Conservation (phyloP, 1,140 invertebrate species). For the Episyrphus balteatus region DNA sequence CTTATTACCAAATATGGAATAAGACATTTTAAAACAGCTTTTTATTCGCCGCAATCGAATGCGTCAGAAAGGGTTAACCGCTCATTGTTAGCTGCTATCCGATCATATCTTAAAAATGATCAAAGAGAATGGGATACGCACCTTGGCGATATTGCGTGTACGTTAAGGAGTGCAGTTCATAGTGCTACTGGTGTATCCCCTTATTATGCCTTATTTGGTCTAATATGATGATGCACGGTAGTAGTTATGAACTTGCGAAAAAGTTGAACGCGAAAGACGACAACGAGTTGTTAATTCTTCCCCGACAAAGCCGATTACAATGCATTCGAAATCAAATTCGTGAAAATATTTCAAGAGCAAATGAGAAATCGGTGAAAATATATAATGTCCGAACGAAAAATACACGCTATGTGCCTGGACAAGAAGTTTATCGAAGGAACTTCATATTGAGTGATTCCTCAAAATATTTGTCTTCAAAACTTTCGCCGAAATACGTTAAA, state of each 20-base stretch:
- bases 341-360: no score
- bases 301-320: no score
- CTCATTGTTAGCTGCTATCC: background rate
- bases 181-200: background rate
- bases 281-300: background rate
- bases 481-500: no score
- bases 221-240: constrained; percentile 2
- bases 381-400: no score
- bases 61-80: background rate
- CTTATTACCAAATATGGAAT: constrained; percentile 1
- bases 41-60: background rate
- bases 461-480: no score
- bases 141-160: background rate
- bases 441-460: no score
- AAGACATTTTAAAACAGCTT: background rate
- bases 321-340: no score
- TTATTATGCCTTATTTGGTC: background rate
- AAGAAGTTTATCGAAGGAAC: no score
- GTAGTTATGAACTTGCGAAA: background rate
- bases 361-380: no score
- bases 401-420: no score
- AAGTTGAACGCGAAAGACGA: background rate
- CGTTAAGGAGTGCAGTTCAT: constrained; percentile 1
- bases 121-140: constrained; percentile 4
- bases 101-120: background rate